These are phyloP conservation scores for Anastrepha obliqua DNA, from an alignment of 1,140 invertebrate genomes.

Conservation along the genomic window DNA sequence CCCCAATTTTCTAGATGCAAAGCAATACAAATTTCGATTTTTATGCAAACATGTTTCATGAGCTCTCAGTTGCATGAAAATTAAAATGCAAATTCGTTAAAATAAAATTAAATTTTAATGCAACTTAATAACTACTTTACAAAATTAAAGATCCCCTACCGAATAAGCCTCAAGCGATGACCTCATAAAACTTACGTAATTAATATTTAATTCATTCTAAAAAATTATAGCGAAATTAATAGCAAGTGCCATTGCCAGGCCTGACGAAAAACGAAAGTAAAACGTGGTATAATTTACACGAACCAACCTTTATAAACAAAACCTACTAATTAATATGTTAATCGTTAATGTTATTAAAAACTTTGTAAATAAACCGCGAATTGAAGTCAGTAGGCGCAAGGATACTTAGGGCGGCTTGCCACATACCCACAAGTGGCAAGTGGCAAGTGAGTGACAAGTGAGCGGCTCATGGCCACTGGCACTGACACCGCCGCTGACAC, in stretches of 20 bases:
- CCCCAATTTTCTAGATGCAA: too few species aligned
- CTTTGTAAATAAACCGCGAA: slow-evolving; percentile 22
- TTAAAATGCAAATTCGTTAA: too few species aligned
- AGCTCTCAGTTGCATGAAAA: too few species aligned
- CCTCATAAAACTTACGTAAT: neutral
- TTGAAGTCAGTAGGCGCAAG: neutral
- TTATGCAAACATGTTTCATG: too few species aligned
- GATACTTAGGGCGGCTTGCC: neutral
- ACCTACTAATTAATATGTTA: slow-evolving; percentile 34
- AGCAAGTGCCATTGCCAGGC: neutral
- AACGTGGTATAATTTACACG: neutral
- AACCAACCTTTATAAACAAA: slow-evolving; percentile 25
- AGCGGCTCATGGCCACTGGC: neutral
- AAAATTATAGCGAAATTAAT: neutral
- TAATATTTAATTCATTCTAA: slow-evolving; percentile 41
- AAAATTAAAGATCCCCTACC: too few species aligned
- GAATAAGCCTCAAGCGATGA: neutral
- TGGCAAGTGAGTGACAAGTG: slow-evolving; percentile 19
- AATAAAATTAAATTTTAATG: too few species aligned
- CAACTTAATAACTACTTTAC: too few species aligned
- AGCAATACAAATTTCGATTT: too few species aligned
- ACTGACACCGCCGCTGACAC: neutral
- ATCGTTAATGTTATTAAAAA: slow-evolving; percentile 51
- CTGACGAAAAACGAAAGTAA: neutral
- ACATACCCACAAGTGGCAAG: neutral